A percentile compares a stretch with the other conserved stretches of the same genome.
Conservation (phyloP, 1,140 invertebrate genomes). For the Glossosoma conforme region DNA sequence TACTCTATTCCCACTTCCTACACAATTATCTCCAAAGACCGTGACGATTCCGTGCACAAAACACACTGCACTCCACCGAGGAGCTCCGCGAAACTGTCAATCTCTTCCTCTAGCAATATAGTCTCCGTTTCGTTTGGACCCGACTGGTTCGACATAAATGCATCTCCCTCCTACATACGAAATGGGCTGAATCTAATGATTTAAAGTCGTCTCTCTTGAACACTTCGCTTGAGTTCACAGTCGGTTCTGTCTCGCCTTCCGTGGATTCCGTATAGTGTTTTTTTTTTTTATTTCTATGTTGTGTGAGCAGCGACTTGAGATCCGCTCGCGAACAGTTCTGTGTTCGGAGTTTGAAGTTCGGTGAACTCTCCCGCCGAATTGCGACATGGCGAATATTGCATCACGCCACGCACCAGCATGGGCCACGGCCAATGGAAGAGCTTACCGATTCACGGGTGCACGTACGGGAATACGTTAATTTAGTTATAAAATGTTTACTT, state of each 20-base stretch:
- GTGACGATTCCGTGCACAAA: too few species aligned
- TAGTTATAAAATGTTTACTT: too few species aligned
- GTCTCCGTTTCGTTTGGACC: too few species aligned
- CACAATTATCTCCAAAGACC: too few species aligned
- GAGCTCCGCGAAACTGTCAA: too few species aligned
- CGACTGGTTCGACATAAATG: neutral
- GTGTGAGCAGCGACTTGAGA: conserved; percentile 1
- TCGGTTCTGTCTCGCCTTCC: neutral
- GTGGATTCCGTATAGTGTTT: conserved; percentile 1
- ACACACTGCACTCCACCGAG: too few species aligned
- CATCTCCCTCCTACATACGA: neutral
- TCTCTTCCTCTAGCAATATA: too few species aligned
- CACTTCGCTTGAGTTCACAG: neutral
- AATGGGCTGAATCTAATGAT: neutral
- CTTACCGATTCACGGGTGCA: too few species aligned
- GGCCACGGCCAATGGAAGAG: conserved; percentile 28
- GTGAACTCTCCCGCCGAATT: conserved; percentile 31
- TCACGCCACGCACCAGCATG: conserved; percentile 29
- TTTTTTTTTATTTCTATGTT: neutral
- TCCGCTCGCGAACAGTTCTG: conserved; percentile 5
- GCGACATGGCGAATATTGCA: conserved; percentile 33
- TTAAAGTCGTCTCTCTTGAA: neutral
- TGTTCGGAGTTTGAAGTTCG: conserved; percentile 25
- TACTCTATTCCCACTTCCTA: neutral
- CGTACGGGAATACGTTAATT: too few species aligned